These are phyloP conservation scores for Pachycephus smyrnensis DNA, from an alignment of 2,888 invertebrate species.

Conservation along the genomic window DNA sequence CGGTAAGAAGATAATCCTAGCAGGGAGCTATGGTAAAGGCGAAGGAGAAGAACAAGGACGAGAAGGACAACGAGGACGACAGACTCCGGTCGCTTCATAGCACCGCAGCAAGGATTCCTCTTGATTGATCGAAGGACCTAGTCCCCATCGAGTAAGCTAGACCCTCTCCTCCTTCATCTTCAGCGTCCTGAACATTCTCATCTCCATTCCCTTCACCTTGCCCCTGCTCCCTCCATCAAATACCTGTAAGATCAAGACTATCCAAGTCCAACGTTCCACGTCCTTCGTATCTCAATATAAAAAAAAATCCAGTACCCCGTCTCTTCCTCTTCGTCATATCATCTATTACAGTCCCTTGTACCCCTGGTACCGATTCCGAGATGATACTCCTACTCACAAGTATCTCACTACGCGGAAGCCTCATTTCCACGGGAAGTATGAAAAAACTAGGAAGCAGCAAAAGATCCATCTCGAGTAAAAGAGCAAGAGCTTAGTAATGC, in stretches of 20 bases:
- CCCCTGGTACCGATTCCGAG: neutral
- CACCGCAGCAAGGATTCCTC: conserved; percentile 36
- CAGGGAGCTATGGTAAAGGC: conserved; percentile 22
- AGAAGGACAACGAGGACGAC: conserved; percentile 10
- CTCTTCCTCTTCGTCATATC: neutral
- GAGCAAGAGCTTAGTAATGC: conserved; percentile 43
- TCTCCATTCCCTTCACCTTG: neutral
- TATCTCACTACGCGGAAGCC: neutral
- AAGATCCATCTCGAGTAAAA: conserved; percentile 52
- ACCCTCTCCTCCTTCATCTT: conserved; percentile 15
- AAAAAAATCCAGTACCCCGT: neutral
- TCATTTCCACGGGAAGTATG: neutral
- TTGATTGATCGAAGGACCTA: conserved; percentile 49
- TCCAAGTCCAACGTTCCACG: neutral
- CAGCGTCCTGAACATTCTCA: neutral
- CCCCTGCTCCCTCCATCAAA: neutral
- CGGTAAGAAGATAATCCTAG: conserved; percentile 45
- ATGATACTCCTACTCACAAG: neutral
- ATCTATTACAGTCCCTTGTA: neutral
- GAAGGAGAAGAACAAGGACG: conserved; percentile 26
- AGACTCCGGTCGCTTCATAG: neutral
- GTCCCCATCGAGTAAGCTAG: conserved; percentile 28
- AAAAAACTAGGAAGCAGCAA: conserved; percentile 27
- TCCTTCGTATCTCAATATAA: neutral
- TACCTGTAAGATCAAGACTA: neutral